Conservation (phyloP, 2,888 invertebrate species). For the Xestia xanthographa region DNA sequence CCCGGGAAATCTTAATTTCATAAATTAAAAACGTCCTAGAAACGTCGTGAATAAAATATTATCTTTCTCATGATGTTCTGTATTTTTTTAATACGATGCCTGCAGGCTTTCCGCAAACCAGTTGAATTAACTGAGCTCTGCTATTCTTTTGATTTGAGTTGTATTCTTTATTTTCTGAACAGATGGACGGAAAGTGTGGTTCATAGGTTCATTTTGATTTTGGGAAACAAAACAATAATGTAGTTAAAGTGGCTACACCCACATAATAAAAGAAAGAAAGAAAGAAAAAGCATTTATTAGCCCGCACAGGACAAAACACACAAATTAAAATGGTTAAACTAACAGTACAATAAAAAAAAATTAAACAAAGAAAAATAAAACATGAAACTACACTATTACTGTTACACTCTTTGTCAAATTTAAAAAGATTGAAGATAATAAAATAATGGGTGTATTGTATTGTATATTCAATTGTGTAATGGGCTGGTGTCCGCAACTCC, state of each 20-base stretch:
- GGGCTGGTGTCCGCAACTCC: too few relatives aligned
- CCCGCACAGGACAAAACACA: too few relatives aligned
- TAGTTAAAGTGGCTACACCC: not conserved
- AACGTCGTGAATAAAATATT: constrained; percentile 53
- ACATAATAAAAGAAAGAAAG: too few relatives aligned
- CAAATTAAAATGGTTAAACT: too few relatives aligned
- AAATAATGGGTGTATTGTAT: too few relatives aligned
- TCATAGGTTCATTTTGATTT: constrained; percentile 17
- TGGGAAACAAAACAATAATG: not conserved
- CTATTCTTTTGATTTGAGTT: constrained; percentile 21
- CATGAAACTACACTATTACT: too few relatives aligned
- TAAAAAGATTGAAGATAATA: not conserved
- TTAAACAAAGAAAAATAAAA: too few relatives aligned
- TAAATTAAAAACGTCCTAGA: constrained; percentile 61
- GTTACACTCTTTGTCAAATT: not conserved
- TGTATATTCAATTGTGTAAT: too few relatives aligned
- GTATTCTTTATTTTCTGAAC: constrained; percentile 15
- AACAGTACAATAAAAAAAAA: too few relatives aligned
- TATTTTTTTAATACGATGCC: constrained; percentile 48
- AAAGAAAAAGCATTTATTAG: too few relatives aligned
- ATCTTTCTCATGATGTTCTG: constrained; percentile 34
- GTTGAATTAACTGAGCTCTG: constrained; percentile 38
- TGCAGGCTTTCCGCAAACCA: constrained; percentile 30
- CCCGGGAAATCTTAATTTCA: constrained; percentile 62
- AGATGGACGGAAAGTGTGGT: not conserved